Evolutionary conservation across 1,140 invertebrate species (phyloP), one percentile per base, ranked within the genome.

Genomic region (Diabrotica virgifera): DNA sequence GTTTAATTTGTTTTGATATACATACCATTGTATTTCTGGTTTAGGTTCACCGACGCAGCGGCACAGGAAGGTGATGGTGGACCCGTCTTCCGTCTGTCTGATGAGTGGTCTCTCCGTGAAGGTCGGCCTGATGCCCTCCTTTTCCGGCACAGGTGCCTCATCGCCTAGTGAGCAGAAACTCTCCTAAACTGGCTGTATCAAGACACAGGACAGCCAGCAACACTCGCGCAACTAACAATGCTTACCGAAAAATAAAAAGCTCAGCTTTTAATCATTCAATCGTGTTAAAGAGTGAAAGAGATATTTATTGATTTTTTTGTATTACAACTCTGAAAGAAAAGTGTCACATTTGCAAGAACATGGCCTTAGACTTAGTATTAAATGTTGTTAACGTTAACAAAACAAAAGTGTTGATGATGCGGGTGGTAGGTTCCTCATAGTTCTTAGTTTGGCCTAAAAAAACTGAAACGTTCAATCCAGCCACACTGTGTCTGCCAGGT

Each of bases 91-190:
- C 67, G 90, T 92, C 85, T 98, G 96, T 81, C 92, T 88, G 79
- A 97, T 98, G 74, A 94, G 85, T 35, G 96, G 96, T 82, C 96
- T 88, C 85, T 97, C 94, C 70, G 94, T 96, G 84, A 99, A 98
- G 65, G 93, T 95, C 59, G 95, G 95, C 82, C 93, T 94, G 78
- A 93, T 91, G 77, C 91, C 94, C 80, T 94, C 90, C 90, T 94
- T 90, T 90, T 91, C 89, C 65, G 92, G 92, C 72, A 93, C 89
- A 61, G 92, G 90, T 75, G 92, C 91, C 83, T 95, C 93, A 82
- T 95, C 93, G 90, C 92, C 93, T 94, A 87, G 67, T 74, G 75
- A 46, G 40, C 70, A 79, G 67, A 78, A 77, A 78, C 69, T 74
- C 68, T 69, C 70, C 75, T 77, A 73, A 78, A 78, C 74, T 74